Evolutionary conservation across 2,888 invertebrate species (phyloP), one percentile per base, ranked within the genome.

Genomic region (Schizotus pectinicornis): DNA sequence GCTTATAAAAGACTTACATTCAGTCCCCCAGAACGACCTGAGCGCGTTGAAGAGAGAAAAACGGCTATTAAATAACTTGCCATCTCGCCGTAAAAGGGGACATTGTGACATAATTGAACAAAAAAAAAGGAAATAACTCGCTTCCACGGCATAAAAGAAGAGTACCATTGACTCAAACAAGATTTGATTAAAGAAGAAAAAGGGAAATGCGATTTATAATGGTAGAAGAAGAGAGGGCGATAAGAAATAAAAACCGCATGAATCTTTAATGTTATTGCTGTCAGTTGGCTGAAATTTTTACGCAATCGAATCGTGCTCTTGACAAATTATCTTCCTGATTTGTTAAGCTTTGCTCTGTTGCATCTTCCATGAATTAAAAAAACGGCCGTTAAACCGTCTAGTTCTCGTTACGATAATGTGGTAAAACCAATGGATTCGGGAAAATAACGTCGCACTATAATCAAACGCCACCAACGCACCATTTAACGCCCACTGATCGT

Each of bases 1-100:
- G 75, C 74, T 77, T 75, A 75, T 77, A 78, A 78, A 78, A 78
- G 76, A 75, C 73, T 74, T 73, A 70, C 67, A 71, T 68, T 70
- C 70, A 68, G 65, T 67, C 63, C 70, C 71, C 72, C 71, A 65
- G 62, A 59, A 66, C 69, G 68, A 67, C 67, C 61, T 55, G 53
- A 54, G 58, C 43, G 61, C 70, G 71, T 69, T 68, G 69, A 68
- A 73, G 67, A 69, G 68, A 68, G 70, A 69, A 62, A 66, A 68
- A 64, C 62, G 66, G 67, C 64, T 66, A 61, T 65, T 64, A 66
- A 67, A 67, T 67, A 69, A 68, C 69, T 64, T 61, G 59, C 64
- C 67, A 63, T 67, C 64, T 66, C 53, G 32, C 48, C 33, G 13
- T 63, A 64, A 62, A 65, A 65, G 65, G 64, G 64, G 60, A 60